phyloP scores from a whole-genome alignment of 2,797 vertebrate species.

The Poecilia wingei region DNA sequence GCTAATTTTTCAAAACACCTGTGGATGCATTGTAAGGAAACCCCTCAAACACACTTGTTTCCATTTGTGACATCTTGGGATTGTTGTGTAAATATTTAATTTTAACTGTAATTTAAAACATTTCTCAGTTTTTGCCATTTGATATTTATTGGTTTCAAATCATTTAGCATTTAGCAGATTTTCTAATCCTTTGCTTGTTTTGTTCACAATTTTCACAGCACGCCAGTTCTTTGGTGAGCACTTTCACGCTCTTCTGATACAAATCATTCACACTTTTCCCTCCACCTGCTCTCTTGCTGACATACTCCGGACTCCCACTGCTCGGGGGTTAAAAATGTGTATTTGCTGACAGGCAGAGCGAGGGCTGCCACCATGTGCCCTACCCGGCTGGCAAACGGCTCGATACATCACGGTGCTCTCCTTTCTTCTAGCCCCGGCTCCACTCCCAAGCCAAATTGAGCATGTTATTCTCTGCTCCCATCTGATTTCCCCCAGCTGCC shows the following conservation, averaged over 20 bases:
- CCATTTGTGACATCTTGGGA: not conserved
- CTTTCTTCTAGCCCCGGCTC: conserved; percentile 69
- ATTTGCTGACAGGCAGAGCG: conserved; percentile 89
- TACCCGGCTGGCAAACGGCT: conserved; percentile 86
- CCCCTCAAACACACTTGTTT: not conserved
- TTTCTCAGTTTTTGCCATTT: not conserved
- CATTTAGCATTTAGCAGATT: not conserved
- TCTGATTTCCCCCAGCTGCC: conserved; percentile 86
- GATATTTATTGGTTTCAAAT: not conserved
- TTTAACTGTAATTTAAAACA: not conserved
- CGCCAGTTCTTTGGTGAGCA: not conserved
- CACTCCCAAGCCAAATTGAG: conserved; percentile 89
- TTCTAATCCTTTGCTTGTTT: not conserved
- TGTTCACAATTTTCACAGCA: not conserved
- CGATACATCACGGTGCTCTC: conserved; percentile 84
- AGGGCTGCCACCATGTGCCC: conserved; percentile 79
- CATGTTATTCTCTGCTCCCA: conserved; percentile 93
- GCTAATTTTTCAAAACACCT: not conserved
- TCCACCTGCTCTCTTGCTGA: conserved; percentile 29
- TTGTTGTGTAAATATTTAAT: not conserved
- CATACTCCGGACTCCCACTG: conserved; percentile 78
- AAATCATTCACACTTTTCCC: conserved; percentile 33
- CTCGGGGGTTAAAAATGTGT: conserved; percentile 91
- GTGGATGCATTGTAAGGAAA: not conserved
- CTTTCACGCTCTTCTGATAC: conserved; percentile 8